Percentiles rank a stretch among this genome's conserved stretches.
Conservation (phyloP, 2,113 vertebrate genomes). For the Dendrocopos noguchii region DNA sequence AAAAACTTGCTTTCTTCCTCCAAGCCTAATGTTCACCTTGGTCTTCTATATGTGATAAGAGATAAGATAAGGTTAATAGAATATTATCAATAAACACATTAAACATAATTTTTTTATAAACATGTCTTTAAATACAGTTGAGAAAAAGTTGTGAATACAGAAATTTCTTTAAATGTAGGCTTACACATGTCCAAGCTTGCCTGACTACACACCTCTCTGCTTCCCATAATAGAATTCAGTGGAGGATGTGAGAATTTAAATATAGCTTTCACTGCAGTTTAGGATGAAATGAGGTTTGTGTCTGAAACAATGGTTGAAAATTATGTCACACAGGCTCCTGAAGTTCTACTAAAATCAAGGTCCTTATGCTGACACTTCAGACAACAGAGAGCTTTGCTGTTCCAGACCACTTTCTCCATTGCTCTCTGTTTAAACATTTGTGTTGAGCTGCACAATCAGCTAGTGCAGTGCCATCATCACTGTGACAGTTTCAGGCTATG, state of each 20-base stretch:
- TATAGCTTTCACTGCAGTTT: not conserved
- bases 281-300: not conserved
- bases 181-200: not conserved
- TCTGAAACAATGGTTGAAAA: not conserved
- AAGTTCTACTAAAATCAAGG: not conserved
- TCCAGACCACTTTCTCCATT: not conserved
- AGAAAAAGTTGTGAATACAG: not conserved
- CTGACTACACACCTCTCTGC: not conserved
- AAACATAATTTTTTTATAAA: not conserved
- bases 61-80: conserved; percentile 16
- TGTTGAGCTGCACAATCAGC: not conserved
- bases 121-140: not conserved
- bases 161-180: not conserved
- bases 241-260: not conserved
- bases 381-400: not conserved
- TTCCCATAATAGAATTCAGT: not conserved
- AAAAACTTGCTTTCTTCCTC: conserved; percentile 16
- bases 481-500: too few relatives aligned
- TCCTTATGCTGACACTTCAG: not conserved
- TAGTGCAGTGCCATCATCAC: too few relatives aligned
- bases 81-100: conserved; percentile 23
- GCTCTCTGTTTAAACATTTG: not conserved
- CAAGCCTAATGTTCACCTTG: not conserved
- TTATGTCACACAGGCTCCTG: not conserved
- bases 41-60: conserved; percentile 27